phyloP scores from a whole-genome alignment of 2,888 invertebrate genomes.

The Nomada ferruginata region DNA sequence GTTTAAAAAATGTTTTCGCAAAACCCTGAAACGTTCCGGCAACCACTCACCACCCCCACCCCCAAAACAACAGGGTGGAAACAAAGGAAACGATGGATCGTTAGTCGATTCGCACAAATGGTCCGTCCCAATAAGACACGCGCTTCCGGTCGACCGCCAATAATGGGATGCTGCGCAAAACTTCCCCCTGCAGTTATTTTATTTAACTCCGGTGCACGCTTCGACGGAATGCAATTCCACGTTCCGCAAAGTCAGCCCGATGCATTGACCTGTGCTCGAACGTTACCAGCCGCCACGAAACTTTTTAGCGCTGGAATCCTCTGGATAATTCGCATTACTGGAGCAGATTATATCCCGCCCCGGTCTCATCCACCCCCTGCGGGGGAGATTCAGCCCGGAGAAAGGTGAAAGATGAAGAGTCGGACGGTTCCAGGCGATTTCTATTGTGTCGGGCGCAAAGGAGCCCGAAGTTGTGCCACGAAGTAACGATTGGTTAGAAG shows the following conservation, averaged over 20 bases:
- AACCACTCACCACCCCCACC: no score
- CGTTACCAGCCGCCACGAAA: constrained; percentile 33
- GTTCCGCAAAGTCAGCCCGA: constrained; percentile 45
- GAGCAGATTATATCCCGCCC: constrained; percentile 35
- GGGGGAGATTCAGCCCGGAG: background rate
- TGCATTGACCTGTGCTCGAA: constrained; percentile 52
- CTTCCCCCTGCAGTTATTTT: constrained; percentile 49
- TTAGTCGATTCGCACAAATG: constrained; percentile 5
- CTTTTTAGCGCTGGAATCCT: constrained; percentile 46
- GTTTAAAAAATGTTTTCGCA: no score
- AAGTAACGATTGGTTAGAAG: background rate
- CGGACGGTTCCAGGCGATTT: background rate
- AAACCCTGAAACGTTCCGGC: no score
- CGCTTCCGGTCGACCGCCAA: constrained; percentile 26
- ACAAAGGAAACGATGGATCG: constrained; percentile 1
- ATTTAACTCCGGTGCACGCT: constrained; percentile 47
- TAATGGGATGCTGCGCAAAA: constrained; percentile 46
- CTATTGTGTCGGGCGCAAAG: background rate
- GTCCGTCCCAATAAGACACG: constrained; percentile 36
- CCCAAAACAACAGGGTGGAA: background rate
- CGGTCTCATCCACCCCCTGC: background rate
- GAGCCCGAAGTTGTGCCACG: background rate
- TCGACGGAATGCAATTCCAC: constrained; percentile 60
- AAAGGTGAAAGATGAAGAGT: background rate
- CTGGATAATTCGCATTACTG: constrained; percentile 54